These are phyloP conservation scores for Galaxias olidus DNA, from an alignment of 2,797 vertebrate genomes.

Conservation along the genomic window DNA sequence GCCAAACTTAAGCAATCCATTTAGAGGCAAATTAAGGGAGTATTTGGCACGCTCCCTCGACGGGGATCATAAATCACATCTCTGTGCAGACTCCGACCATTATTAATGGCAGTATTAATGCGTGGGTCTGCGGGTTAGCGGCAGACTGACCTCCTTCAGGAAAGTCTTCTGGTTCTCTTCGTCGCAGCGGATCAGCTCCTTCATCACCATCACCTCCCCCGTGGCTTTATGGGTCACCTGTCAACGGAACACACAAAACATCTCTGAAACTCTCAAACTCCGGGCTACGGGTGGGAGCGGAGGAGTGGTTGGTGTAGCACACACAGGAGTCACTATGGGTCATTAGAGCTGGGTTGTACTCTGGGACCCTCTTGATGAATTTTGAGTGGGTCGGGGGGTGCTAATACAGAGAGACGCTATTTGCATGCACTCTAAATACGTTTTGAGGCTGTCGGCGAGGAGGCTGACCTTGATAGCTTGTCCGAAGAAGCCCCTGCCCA, in stretches of 20 bases:
- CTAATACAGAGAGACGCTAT: too few species aligned
- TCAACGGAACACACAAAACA: neutral
- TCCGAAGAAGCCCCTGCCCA: slow-evolving; percentile 94
- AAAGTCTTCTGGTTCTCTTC: slow-evolving; percentile 96
- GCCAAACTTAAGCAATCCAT: slow-evolving; percentile 22
- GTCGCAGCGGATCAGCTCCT: slow-evolving; percentile 92
- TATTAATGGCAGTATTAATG: slow-evolving; percentile 31
- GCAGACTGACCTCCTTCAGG: slow-evolving; percentile 69
- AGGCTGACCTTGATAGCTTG: slow-evolving; percentile 89
- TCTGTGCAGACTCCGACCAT: slow-evolving; percentile 12
- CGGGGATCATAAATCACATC: slow-evolving; percentile 31
- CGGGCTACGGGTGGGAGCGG: neutral
- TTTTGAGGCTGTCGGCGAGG: too few species aligned
- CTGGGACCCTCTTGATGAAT: neutral
- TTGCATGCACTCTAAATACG: too few species aligned
- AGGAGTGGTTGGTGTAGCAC: neutral
- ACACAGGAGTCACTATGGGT: neutral
- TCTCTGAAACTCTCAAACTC: neutral
- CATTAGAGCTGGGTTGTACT: neutral
- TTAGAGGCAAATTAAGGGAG: slow-evolving; percentile 26
- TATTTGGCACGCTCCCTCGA: slow-evolving; percentile 19
- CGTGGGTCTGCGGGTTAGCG: too few species aligned
- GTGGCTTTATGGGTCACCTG: slow-evolving; percentile 95
- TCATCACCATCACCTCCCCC: slow-evolving; percentile 98
- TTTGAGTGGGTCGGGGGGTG: neutral